phyloP scores from a whole-genome alignment of 2,113 vertebrate genomes.

The Arothron firmamentum region DNA sequence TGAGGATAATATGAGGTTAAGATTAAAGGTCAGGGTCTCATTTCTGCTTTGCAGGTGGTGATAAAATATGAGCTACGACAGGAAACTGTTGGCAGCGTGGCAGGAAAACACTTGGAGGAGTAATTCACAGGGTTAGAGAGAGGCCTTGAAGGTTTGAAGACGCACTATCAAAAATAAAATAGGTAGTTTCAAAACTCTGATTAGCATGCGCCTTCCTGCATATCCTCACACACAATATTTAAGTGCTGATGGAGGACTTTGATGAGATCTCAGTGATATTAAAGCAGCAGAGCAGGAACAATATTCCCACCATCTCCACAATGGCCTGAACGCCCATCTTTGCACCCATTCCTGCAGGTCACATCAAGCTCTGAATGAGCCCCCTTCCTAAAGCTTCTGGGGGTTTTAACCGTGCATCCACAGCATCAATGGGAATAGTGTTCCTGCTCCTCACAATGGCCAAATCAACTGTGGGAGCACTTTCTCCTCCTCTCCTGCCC shows the following conservation, averaged over 20 bases:
- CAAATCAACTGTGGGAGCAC: slow-evolving; percentile 64
- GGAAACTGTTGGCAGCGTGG: too few species aligned
- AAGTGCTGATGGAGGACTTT: slow-evolving; percentile 29
- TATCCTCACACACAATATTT: too few species aligned
- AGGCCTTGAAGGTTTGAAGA: too few species aligned
- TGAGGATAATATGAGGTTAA: too few species aligned
- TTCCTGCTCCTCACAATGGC: slow-evolving; percentile 61
- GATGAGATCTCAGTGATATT: slow-evolving; percentile 45
- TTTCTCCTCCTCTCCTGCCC: slow-evolving; percentile 54
- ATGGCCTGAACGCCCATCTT: slow-evolving; percentile 67
- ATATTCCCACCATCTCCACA: slow-evolving; percentile 71
- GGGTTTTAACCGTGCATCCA: slow-evolving; percentile 68
- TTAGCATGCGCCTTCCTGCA: too few species aligned
- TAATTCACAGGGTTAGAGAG: too few species aligned
- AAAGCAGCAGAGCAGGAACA: slow-evolving; percentile 61
- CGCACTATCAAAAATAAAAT: too few species aligned
- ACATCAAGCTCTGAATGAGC: slow-evolving; percentile 59
- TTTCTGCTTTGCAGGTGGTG: too few species aligned
- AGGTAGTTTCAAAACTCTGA: neutral
- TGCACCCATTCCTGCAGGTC: slow-evolving; percentile 51
- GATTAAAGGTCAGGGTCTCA: too few species aligned
- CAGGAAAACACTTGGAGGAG: too few species aligned
- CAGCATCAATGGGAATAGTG: slow-evolving; percentile 69
- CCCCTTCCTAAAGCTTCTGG: slow-evolving; percentile 61
- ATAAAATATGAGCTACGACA: too few species aligned